Conservation (phyloP, 2,888 invertebrate species). For the Sipha maydis region DNA sequence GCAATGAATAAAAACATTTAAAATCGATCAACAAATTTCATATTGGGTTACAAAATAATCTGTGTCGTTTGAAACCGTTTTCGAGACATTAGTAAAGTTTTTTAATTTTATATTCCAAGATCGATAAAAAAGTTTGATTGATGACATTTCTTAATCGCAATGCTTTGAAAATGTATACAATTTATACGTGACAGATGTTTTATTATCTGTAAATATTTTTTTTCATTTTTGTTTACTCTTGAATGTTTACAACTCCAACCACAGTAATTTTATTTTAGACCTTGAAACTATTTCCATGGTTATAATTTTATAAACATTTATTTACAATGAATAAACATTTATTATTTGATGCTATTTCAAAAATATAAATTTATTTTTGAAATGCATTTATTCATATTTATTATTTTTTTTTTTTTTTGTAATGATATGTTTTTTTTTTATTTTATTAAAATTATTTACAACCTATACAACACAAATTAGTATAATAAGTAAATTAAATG, state of each 20-base stretch:
- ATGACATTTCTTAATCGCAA: background rate
- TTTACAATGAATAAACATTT: background rate
- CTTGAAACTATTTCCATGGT: constrained; percentile 30
- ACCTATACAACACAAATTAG: too few relatives aligned
- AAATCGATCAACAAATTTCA: constrained; percentile 7
- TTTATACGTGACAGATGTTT: background rate
- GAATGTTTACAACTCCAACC: background rate
- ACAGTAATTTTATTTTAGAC: constrained; percentile 2
- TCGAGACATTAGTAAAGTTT: too few relatives aligned
- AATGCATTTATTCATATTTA: too few relatives aligned
- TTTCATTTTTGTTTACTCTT: constrained; percentile 14
- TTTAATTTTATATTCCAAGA: too few relatives aligned
- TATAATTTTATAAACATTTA: constrained; percentile 20
- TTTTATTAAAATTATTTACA: too few relatives aligned
- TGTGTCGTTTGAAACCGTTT: background rate
- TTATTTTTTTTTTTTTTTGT: too few relatives aligned
- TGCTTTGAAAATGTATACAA: background rate
- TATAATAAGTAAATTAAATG: too few relatives aligned
- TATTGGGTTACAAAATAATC: background rate
- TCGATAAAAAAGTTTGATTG: too few relatives aligned
- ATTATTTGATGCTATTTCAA: background rate
- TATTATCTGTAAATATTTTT: background rate
- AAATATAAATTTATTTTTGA: background rate
- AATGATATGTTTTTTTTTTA: too few relatives aligned
- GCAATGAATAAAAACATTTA: constrained; percentile 10